Evolutionary conservation across 2,888 invertebrate species (phyloP), one percentile per base, ranked within the genome.

Genomic region (Heteropelma amictum): DNA sequence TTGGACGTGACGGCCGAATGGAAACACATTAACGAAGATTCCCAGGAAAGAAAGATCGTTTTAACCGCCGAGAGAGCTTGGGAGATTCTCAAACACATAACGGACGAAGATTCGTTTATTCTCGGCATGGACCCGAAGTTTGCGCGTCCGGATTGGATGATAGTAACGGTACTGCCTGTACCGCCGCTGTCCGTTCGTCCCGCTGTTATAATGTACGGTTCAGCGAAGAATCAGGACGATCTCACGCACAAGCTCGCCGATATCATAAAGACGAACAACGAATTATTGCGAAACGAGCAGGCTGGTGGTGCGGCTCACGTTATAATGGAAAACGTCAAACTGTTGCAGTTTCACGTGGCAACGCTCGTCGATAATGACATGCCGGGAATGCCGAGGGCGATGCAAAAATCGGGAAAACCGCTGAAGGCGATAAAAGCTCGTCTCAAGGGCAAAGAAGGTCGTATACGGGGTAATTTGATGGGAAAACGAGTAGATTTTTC

Each of bases 401-500:
- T 98, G 94, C 99, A 99, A 89, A 99, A 99, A 90, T 98, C 98
- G 0, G 99, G 99, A 2, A 96, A 99, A 88, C 99, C 99, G 0
- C 90, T 99, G 6, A 99, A 99, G 91, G 98, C 99, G 0, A 92
- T 99, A 61, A 99, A 99, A 89, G 97, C 98, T 2, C 93, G 99
- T 51, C 89, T 97, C 56, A 99, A 99, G 90, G 98, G 99, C 17
- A 99, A 99, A 88, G 99, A 99, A 93, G 99, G 99, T 0, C 93
- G 99, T 85, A 99, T 99, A 85, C 93, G 99, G 90, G 99, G 99
- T 83, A 99, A 99, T 90, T 93, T 99, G 83, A 99, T 99, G 99
- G 99, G 99, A 64, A 99, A 99, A 89, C 97, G 99, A 91, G 99
- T 99, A 0, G 99, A 99, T 88, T 99, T 99, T 89, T 99, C 99